These are phyloP conservation scores for Lasiurus cinereus DNA, from an alignment of 2,113 vertebrate genomes.

Conservation along the genomic window DNA sequence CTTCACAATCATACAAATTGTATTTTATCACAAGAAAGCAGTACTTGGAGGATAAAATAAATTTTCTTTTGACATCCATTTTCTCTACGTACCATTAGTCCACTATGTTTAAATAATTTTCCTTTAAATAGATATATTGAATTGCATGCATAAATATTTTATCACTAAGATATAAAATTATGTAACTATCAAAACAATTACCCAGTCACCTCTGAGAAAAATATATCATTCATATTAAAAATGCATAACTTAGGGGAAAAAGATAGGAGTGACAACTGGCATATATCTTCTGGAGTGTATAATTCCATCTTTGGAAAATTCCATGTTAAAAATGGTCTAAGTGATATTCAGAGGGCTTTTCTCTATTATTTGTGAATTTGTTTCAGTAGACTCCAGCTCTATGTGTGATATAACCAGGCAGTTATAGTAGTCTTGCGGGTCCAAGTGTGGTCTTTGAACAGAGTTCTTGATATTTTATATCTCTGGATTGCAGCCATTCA, in stretches of 20 bases:
- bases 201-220: conserved; percentile 65
- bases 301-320: conserved; percentile 53
- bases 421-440: neutral
- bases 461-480: conserved; percentile 57
- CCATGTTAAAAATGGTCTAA: neutral
- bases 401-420: conserved; percentile 26
- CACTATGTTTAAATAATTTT: conserved; percentile 70
- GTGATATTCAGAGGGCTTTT: conserved; percentile 11
- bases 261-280: conserved; percentile 31
- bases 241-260: conserved; percentile 62
- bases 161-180: conserved; percentile 75
- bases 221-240: conserved; percentile 72
- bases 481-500: conserved; percentile 49
- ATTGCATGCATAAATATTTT: conserved; percentile 72
- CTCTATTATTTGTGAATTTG: conserved; percentile 37
- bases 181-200: conserved; percentile 79
- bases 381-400: neutral
- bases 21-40: conserved; percentile 80
- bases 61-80: conserved; percentile 68
- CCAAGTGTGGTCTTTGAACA: conserved; percentile 40
- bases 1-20: conserved; percentile 83
- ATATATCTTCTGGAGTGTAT: conserved; percentile 51
- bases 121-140: conserved; percentile 55
- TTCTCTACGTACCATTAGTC: conserved; percentile 72
- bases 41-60: conserved; percentile 73